A percentile compares a stretch with the other conserved stretches of the same genome.
Conservation (phyloP, 2,888 invertebrate species). For the Lithodes maja region DNA sequence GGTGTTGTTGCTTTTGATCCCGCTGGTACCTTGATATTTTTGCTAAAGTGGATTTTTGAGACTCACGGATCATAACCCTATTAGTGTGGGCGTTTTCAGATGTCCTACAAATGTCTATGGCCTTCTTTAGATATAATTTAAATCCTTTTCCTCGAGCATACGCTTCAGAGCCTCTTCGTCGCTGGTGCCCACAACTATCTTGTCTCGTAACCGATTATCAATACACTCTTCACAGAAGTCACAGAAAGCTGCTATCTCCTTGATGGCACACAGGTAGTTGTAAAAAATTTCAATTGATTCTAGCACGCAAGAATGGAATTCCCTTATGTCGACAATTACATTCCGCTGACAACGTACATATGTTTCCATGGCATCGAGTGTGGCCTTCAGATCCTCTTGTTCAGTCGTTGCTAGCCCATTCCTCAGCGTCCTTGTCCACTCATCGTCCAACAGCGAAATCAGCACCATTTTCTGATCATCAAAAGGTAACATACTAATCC, state of each 20-base stretch:
- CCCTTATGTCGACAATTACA: constrained; percentile 9
- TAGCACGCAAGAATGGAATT: constrained; percentile 1
- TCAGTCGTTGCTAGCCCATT: constrained; percentile 8
- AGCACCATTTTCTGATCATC: neutral
- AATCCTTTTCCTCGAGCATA: constrained; percentile 14
- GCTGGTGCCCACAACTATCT: neutral
- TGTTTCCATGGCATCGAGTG: neutral
- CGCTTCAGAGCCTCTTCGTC: constrained; percentile 3
- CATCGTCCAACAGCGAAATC: constrained; percentile 7
- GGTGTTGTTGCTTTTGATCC: neutral
- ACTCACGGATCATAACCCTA: neutral
- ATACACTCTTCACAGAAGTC: constrained; percentile 3
- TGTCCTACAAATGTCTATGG: constrained; percentile 6
- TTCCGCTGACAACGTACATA: constrained; percentile 9
- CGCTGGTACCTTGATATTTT: neutral
- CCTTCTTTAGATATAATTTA: neutral
- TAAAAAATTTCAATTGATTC: neutral
- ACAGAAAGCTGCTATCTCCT: constrained; percentile 7
- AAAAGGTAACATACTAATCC: too few relatives aligned
- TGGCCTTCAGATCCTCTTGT: neutral
- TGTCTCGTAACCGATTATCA: neutral
- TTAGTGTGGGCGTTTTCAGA: neutral
- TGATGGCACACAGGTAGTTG: constrained; percentile 15
- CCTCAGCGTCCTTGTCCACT: constrained; percentile 17
- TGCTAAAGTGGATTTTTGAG: neutral